Evolutionary conservation across 2,888 invertebrate genomes (phyloP).

Genomic region (Drosophila rellima): DNA sequence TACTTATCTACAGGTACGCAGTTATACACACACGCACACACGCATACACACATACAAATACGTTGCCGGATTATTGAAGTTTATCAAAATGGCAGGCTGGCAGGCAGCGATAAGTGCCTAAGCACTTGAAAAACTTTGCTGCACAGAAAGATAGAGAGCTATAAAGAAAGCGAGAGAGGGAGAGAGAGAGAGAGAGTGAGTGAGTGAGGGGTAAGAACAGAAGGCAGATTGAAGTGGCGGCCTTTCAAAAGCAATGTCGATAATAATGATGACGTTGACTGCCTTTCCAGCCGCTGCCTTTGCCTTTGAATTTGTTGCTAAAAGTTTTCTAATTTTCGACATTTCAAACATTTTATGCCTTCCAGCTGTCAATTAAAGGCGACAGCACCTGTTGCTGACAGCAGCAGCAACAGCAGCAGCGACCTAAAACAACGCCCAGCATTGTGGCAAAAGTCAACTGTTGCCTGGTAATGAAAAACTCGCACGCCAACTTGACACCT

Average conservation of each 20-base stretch:
- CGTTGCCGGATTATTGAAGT: conserved; percentile 72
- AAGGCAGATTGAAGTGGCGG: conserved; percentile 11
- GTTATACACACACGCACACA: conserved; percentile 23
- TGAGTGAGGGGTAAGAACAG: neutral
- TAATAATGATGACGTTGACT: conserved; percentile 68
- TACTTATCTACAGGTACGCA: conserved; percentile 73
- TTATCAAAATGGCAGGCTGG: conserved; percentile 69
- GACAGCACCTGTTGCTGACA: conserved; percentile 80
- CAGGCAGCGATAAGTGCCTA: conserved; percentile 73
- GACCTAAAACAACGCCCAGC: conserved; percentile 35
- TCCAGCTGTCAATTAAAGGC: conserved; percentile 79
- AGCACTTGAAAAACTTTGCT: conserved; percentile 74
- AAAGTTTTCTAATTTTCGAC: conserved; percentile 81
- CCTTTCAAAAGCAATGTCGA: conserved; percentile 61
- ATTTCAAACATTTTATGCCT: conserved; percentile 80
- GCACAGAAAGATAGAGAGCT: conserved; percentile 13
- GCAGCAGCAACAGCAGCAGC: conserved; percentile 48
- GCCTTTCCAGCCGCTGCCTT: conserved; percentile 9
- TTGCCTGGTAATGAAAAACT: conserved; percentile 66
- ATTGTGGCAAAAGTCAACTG: conserved; percentile 61
- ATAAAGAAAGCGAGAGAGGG: neutral
- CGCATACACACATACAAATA: conserved; percentile 10
- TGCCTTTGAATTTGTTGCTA: conserved; percentile 69
- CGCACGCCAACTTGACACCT: conserved; percentile 76
- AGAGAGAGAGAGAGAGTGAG: neutral